These are phyloP conservation scores for Clangula hyemalis DNA, from an alignment of 2,797 vertebrate species.

Conservation along the genomic window DNA sequence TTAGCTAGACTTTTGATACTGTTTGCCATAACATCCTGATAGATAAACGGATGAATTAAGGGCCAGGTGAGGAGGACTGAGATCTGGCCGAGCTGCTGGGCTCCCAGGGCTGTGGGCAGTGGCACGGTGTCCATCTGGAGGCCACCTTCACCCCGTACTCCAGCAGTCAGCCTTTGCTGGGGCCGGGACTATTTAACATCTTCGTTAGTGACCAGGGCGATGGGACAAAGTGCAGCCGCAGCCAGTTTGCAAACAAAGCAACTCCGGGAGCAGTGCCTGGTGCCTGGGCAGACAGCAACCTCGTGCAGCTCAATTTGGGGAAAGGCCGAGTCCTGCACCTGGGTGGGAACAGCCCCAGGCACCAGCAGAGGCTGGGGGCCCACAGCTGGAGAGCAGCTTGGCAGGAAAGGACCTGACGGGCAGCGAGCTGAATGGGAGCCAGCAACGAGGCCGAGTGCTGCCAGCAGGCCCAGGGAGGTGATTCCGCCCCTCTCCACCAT, in stretches of 20 bases:
- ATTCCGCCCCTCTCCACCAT: not conserved
- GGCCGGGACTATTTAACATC: not conserved
- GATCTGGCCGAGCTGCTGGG: not conserved
- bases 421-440: fast-evolving
- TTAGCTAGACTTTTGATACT: not conserved
- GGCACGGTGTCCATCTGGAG: not conserved
- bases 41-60: not conserved
- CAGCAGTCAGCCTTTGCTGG: not conserved
- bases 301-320: not conserved
- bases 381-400: not conserved
- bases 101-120: not conserved
- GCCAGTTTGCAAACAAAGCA: not conserved
- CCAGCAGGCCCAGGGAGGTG: not conserved
- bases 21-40: not conserved
- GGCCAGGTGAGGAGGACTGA: too few relatives aligned
- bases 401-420: not conserved
- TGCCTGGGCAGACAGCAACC: not conserved
- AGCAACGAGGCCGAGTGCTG: not conserved
- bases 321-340: not conserved
- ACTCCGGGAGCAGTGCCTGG: not conserved
- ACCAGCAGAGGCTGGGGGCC: not conserved
- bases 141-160: not conserved
- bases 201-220: not conserved
- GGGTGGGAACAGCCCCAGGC: not conserved
- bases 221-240: not conserved